A percentile compares a stretch with the other conserved stretches of the same genome.
Conservation (phyloP, 2,888 invertebrate species). For the Bellardia pandia region DNA sequence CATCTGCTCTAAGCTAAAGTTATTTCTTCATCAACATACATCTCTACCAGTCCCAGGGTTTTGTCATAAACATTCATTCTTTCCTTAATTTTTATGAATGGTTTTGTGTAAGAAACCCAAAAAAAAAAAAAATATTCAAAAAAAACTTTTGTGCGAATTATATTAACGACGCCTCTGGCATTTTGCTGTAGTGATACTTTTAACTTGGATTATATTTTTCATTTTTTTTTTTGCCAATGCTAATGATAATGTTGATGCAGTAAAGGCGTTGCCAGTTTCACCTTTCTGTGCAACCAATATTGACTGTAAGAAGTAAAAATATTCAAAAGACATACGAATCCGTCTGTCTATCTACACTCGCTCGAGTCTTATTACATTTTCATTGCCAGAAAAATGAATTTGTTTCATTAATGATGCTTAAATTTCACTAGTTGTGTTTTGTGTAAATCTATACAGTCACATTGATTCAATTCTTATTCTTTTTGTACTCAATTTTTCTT, state of each 20-base stretch:
- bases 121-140: background rate
- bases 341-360: constrained; percentile 28
- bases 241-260: constrained; percentile 52
- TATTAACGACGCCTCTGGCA: constrained; percentile 66
- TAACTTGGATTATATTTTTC: constrained; percentile 18
- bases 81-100: constrained; percentile 63
- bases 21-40: background rate
- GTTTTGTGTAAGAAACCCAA: constrained; percentile 40
- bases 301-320: constrained; percentile 39
- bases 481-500: background rate
- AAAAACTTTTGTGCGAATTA: constrained; percentile 51
- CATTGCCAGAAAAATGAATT: background rate
- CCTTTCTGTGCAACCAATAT: constrained; percentile 71
- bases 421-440: constrained; percentile 64
- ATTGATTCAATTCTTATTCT: constrained; percentile 40
- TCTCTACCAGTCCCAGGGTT: background rate
- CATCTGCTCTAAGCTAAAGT: constrained; percentile 47
- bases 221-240: constrained; percentile 2
- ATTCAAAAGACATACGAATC: constrained; percentile 36
- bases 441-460: constrained; percentile 36
- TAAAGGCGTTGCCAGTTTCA: constrained; percentile 71
- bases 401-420: constrained; percentile 65
- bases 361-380: constrained; percentile 39
- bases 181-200: constrained; percentile 57
- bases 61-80: constrained; percentile 26